Evolutionary conservation across 2,797 vertebrate genomes (phyloP).

Genomic region (Lithobates pipiens): DNA sequence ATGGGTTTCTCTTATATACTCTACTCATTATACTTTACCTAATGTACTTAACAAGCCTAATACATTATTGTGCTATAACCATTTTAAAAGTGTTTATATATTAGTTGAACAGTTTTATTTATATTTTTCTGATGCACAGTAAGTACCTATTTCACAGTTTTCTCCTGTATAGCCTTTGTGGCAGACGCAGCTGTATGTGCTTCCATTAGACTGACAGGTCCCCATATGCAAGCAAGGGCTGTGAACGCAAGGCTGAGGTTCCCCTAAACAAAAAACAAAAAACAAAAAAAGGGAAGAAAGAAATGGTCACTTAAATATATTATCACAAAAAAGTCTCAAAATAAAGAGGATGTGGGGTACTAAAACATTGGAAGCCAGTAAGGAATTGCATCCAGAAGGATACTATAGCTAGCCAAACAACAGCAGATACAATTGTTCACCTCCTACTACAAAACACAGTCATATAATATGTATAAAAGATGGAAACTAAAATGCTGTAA

Average conservation of each 20-base stretch:
- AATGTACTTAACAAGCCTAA: too few species aligned
- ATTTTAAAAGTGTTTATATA: too few species aligned
- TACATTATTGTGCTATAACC: too few species aligned
- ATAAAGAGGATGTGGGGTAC: background rate
- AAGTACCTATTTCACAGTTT: conserved; percentile 94
- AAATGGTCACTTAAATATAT: background rate
- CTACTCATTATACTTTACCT: too few species aligned
- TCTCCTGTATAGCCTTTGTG: conserved; percentile 90
- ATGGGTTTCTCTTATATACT: too few species aligned
- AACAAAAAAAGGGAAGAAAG: conserved; percentile 14
- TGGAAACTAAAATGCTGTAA: too few species aligned
- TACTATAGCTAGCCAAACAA: background rate
- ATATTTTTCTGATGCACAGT: background rate
- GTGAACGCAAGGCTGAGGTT: conserved; percentile 84
- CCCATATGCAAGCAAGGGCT: conserved; percentile 94
- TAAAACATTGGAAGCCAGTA: too few species aligned
- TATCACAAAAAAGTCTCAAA: background rate
- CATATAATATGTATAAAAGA: too few species aligned
- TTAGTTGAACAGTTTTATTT: background rate
- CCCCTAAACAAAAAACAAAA: conserved; percentile 69
- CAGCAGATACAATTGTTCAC: background rate
- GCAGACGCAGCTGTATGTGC: conserved; percentile 90
- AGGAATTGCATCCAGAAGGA: too few species aligned
- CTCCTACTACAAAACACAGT: background rate
- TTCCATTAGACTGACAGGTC: conserved; percentile 84